Evolutionary conservation across 2,113 vertebrate genomes (phyloP).

Genomic region (Eurypyga helias): DNA sequence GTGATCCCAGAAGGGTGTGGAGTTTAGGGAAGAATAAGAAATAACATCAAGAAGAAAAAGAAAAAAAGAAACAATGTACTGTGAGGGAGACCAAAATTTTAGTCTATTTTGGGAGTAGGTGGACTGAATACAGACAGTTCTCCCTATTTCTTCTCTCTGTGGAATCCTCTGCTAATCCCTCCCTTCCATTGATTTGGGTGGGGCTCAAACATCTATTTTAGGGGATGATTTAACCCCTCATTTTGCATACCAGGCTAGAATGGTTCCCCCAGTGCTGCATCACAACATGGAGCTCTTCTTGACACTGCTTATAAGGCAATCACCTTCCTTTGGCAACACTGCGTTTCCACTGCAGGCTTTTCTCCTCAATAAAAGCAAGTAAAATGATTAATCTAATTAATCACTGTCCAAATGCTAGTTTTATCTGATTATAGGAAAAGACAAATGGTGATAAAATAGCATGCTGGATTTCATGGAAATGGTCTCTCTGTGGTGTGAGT

Average conservation of each 20-base stretch:
- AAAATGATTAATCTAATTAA: constrained; percentile 9
- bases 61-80: not conserved
- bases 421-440: constrained; percentile 23
- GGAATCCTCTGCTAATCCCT: not conserved
- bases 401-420: not conserved
- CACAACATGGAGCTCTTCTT: not conserved
- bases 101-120: not conserved
- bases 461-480: constrained; percentile 63
- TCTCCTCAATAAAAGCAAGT: constrained; percentile 13
- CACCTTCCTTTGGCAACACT: not conserved
- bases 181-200: not conserved
- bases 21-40: not conserved
- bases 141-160: not conserved
- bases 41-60: not conserved
- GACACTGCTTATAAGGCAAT: not conserved
- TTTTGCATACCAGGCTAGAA: not conserved
- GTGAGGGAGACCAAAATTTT: not conserved
- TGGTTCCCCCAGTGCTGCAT: not conserved
- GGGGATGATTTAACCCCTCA: not conserved
- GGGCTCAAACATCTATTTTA: not conserved
- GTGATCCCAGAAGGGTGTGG: not conserved
- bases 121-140: not conserved
- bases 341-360: not conserved
- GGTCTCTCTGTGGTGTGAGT: constrained; percentile 63
- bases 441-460: constrained; percentile 65